Percentiles rank a stretch among this genome's conserved stretches.
phyloP scores from a whole-genome alignment of 2,113 vertebrate species.

The Corythornis vintsioides region DNA sequence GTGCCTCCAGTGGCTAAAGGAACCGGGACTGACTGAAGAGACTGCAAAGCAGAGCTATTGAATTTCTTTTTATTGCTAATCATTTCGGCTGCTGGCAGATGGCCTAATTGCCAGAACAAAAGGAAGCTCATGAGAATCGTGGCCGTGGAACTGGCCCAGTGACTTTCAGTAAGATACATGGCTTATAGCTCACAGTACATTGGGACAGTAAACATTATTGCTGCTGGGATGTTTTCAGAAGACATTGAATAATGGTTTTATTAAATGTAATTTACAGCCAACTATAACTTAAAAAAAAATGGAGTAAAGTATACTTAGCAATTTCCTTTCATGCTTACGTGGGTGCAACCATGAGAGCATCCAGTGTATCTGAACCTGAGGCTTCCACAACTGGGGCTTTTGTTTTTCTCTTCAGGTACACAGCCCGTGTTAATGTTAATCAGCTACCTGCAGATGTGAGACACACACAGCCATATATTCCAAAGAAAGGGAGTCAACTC shows the following conservation, averaged over 20 bases:
- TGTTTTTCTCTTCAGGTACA: background rate
- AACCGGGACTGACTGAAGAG: slow-evolving; percentile 8
- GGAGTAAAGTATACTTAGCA: slow-evolving; percentile 38
- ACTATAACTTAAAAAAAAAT: slow-evolving; percentile 63
- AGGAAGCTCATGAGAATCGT: slow-evolving; percentile 64
- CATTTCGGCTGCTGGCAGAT: slow-evolving; percentile 70
- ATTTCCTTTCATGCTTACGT: slow-evolving; percentile 32
- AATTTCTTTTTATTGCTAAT: slow-evolving; percentile 75
- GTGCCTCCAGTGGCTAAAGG: background rate
- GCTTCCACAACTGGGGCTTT: slow-evolving; percentile 13
- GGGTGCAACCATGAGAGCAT: background rate
- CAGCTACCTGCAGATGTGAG: slow-evolving; percentile 37
- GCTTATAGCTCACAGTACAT: slow-evolving; percentile 32
- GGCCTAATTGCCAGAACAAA: slow-evolving; percentile 71
- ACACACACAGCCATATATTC: background rate
- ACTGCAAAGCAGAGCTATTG: slow-evolving; percentile 52
- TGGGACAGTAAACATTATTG: slow-evolving; percentile 64
- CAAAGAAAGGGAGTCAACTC: background rate
- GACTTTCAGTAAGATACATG: slow-evolving; percentile 69
- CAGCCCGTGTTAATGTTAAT: slow-evolving; percentile 39
- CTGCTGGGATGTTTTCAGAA: slow-evolving; percentile 44
- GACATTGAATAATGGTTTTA: slow-evolving; percentile 53
- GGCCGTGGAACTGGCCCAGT: slow-evolving; percentile 41
- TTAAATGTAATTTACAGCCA: slow-evolving; percentile 63
- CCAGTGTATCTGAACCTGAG: background rate